Conservation (phyloP, 2,888 invertebrate species). For the Anthrax anthrax region DNA sequence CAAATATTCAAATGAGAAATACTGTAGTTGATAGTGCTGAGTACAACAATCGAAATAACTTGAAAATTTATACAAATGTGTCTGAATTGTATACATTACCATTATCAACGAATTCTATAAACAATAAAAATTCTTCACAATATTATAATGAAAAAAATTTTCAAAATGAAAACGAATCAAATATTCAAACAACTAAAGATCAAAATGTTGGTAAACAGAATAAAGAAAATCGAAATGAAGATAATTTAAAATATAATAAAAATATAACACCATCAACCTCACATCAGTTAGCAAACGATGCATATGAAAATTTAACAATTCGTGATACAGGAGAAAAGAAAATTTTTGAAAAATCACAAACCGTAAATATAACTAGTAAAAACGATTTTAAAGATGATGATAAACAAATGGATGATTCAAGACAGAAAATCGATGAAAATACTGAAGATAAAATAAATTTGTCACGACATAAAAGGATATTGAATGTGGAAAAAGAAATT, state of each 20-base stretch:
- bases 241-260: too few species aligned
- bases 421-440: conserved; percentile 2
- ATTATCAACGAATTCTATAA: neutral
- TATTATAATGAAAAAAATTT: neutral
- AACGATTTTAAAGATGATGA: neutral
- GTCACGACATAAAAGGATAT: neutral
- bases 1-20: conserved; percentile 5
- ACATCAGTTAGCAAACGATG: neutral
- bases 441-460: neutral
- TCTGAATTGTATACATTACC: neutral
- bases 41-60: conserved; percentile 7
- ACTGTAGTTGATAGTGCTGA: conserved; percentile 4
- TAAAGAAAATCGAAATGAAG: too few species aligned
- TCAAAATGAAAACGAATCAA: neutral
- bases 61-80: conserved; percentile 3
- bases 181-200: neutral
- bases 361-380: neutral
- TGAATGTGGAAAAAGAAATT: neutral
- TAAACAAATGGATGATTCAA: neutral
- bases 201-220: neutral
- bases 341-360: neutral
- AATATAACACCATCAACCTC: too few species aligned
- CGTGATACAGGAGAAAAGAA: neutral
- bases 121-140: too few species aligned
- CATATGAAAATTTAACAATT: neutral